phyloP scores from a whole-genome alignment of 2,888 invertebrate genomes.

The Nomada lathburiana region DNA sequence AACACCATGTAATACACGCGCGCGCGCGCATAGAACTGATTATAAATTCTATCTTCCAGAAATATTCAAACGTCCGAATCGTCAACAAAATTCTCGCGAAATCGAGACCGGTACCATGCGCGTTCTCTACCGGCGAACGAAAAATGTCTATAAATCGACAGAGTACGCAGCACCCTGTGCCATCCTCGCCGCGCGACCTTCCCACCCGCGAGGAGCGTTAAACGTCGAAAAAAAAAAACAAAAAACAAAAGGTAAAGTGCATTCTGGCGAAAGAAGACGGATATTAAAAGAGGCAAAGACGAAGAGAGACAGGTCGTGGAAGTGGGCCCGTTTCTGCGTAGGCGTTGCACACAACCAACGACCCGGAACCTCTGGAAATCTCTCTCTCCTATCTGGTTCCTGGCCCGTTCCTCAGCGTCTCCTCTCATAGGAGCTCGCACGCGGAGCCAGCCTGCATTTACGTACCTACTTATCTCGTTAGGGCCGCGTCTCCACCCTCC shows the following conservation, averaged over 20 bases:
- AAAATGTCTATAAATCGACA: too few relatives aligned
- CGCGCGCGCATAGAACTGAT: background rate
- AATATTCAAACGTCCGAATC: too few relatives aligned
- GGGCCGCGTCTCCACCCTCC: conserved; percentile 68
- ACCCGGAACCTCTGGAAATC: conserved; percentile 76
- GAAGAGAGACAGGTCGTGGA: conserved; percentile 44
- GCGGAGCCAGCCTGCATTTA: conserved; percentile 60
- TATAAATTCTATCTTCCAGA: background rate
- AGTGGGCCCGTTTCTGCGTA: conserved; percentile 72
- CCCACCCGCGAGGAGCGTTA: conserved; percentile 15
- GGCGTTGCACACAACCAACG: conserved; percentile 76
- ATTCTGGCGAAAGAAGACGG: background rate
- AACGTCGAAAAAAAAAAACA: conserved; percentile 39
- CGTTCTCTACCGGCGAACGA: too few relatives aligned
- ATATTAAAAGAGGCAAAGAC: background rate
- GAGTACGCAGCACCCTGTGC: background rate
- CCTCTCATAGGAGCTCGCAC: conserved; percentile 59
- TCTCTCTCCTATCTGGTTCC: conserved; percentile 68
- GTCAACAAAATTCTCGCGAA: too few relatives aligned
- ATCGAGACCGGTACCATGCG: too few relatives aligned
- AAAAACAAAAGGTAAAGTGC: background rate
- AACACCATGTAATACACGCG: background rate
- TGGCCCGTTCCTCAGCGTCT: conserved; percentile 64
- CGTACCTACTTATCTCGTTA: conserved; percentile 73
- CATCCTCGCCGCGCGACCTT: conserved; percentile 5